Base-by-base conservation (phyloP, 2,797 vertebrate genomes). In the Petrocephalus sullivani region DNA sequence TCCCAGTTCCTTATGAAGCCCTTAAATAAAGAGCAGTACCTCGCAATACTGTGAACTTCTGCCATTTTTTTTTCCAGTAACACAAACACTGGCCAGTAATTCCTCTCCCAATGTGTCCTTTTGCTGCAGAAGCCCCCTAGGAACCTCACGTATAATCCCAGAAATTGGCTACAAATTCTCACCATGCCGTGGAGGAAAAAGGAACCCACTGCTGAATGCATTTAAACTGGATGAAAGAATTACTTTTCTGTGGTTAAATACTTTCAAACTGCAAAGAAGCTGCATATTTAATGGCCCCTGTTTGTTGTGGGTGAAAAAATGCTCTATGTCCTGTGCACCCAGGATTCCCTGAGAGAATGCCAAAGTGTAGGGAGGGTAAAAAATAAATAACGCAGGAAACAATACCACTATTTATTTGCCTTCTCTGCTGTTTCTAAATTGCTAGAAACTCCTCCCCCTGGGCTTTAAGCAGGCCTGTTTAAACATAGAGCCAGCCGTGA, bases 61-160 rank as follows among this genome's bases (percentile, higher is more conserved):
- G 85, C 93, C 91, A 93, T 23, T 93, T 92, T 93, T 90, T 2
- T 46, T 46, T 46, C 3, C 93, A 90, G 90, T 86, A 88, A 87
- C 88, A 90, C 86, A 85, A 86, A 78, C 81, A 33, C 89, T 78
- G 87, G 4, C 67, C 16, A 14, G 21, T 75, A 89, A 90, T 92
- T 90, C 89, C 92, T 46, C 92, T 93, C 93, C 92, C 93, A 89
- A 86, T 88, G 93, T 57, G 37, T 58, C 28, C 14, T 53, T 57
- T n/a, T 3, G 94, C 87, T 88, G 93, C 91, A 92, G 91, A 93
- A 95, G 93, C 94, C 94, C 91, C 93, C 95, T 94, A 96, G 93
- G 92, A 94, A 91, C 93, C 94, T 93, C 92, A 94, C 92, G 91
- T 91, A 93, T 95, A 95, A 95, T 95, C 94, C 92, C 91, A 90